Base-by-base conservation (phyloP, 1,140 invertebrate species). In the Saccostrea echinata region DNA sequence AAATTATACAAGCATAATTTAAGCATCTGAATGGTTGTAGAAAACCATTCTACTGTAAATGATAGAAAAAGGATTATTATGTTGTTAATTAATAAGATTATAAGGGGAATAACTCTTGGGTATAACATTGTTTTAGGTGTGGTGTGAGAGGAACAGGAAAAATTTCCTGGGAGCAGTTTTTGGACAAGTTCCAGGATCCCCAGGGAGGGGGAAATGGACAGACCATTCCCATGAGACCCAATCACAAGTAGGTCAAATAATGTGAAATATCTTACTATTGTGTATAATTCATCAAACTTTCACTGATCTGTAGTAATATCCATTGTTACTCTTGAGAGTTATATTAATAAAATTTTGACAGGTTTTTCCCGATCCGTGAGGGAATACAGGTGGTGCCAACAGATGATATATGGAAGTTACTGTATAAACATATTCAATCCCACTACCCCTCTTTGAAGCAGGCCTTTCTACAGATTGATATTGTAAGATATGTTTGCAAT, bases 181-280 rank as follows among this genome's bases (percentile, higher is more conserved):
- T 94, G 68, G 92, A 93, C 33, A 94, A 94, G 81, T 94, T 94
- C 89, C 93, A 94, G 84, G 91, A 93, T 88, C 91, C 93, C 27
- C 89, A 91, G 33, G 90, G 89, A 21, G 53, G 82, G n/a, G 92
- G 92, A 33, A 94, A 94, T 91, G 94, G 94, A 18, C 93, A 94
- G 86, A 94, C 93, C 53, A 33, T 94, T 18, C 93, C 94, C 21
- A 94, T 94, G 61, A 92, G 91, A 90, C 88, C 91, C 16, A 92
- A 90, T 87, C 93, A 94, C 88, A 93, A 93, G 93, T 94, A 90
- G 90, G 92, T 87, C 35, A 52, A 82, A 43, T 21, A 82, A 16
- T 3, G 1, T 53, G 6, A n/a, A 82, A n/a, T 18, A 11, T 18
- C 16, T 61, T 61, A 61, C 4, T 21, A 21, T 61, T 61, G n/a